A percentile compares a stretch with the other conserved stretches of the same genome.
phyloP scores from a whole-genome alignment of 37 sponge, comb jelly and placozoan species.

The Petrosia ficiformis region DNA sequence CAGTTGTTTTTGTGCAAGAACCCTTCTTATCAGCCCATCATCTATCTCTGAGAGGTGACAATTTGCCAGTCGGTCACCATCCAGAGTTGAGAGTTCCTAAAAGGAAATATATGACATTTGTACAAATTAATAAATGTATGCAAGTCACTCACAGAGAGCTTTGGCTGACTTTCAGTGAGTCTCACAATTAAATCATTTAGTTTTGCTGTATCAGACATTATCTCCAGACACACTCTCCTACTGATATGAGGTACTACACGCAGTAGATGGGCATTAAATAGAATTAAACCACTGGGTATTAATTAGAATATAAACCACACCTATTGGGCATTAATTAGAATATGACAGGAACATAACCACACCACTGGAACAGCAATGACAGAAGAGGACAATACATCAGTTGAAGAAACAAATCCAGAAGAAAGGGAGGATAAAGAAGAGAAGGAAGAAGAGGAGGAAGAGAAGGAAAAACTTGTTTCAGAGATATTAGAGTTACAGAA shows the following conservation, averaged over 20 bases:
- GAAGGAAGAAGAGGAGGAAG: background rate
- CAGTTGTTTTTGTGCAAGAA: background rate
- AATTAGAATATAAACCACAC: no score
- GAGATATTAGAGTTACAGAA: constrained; percentile 71
- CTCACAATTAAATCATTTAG: background rate
- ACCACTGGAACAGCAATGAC: no score
- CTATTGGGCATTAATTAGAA: no score
- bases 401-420: background rate
- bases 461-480: constrained; percentile 60
- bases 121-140: no score
- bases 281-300: no score
- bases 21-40: background rate
- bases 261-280: no score
- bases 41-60: background rate
- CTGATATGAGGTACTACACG: no score
- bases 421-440: background rate
- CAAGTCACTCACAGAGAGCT: background rate
- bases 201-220: background rate
- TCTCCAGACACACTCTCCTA: no score
- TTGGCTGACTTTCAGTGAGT: background rate
- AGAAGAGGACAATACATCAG: background rate
- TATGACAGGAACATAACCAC: no score
- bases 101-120: background rate
- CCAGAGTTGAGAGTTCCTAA: background rate
- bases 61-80: background rate